A percentile compares a stretch with the other conserved stretches of the same genome.
These are phyloP conservation scores for Platygyra sinensis DNA, from an alignment of 64 coral and sea anemone species.

Conservation along the genomic window DNA sequence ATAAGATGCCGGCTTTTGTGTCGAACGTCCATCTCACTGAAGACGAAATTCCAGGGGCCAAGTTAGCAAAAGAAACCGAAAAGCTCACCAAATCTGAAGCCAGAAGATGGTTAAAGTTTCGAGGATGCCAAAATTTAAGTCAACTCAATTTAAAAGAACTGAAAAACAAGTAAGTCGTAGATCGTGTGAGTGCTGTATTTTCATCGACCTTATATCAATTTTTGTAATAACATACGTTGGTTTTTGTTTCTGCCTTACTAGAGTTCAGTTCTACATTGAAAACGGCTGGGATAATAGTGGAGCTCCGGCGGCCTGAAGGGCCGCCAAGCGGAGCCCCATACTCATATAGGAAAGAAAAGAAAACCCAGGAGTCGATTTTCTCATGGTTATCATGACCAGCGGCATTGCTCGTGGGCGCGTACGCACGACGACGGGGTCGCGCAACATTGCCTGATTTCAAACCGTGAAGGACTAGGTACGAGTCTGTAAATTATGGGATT, in stretches of 20 bases:
- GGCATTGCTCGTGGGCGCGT: too few species aligned
- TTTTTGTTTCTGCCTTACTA: neutral
- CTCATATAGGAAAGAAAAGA: too few species aligned
- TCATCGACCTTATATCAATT: too few species aligned
- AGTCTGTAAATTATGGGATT: too few species aligned
- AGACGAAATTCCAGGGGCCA: slow-evolving; percentile 63
- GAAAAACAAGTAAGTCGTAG: slow-evolving; percentile 61
- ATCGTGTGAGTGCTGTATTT: neutral
- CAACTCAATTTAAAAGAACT: slow-evolving; percentile 46
- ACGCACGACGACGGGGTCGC: too few species aligned
- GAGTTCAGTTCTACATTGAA: slow-evolving; percentile 24
- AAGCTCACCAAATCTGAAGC: slow-evolving; percentile 29
- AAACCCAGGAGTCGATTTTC: too few species aligned
- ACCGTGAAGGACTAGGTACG: too few species aligned
- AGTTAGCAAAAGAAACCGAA: slow-evolving; percentile 50
- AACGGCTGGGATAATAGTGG: slow-evolving; percentile 25
- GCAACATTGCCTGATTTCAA: too few species aligned
- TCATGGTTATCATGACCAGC: too few species aligned
- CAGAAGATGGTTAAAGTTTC: slow-evolving; percentile 52
- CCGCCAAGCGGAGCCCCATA: too few species aligned
- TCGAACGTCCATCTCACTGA: neutral
- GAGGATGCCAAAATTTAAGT: slow-evolving; percentile 52
- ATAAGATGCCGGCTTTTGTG: neutral
- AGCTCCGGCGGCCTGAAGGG: too few species aligned
- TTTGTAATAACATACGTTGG: too few species aligned